Percentiles rank a stretch among this genome's conserved stretches.
Conservation (phyloP, 2,888 invertebrate species). For the Parochlus steinenii region DNA sequence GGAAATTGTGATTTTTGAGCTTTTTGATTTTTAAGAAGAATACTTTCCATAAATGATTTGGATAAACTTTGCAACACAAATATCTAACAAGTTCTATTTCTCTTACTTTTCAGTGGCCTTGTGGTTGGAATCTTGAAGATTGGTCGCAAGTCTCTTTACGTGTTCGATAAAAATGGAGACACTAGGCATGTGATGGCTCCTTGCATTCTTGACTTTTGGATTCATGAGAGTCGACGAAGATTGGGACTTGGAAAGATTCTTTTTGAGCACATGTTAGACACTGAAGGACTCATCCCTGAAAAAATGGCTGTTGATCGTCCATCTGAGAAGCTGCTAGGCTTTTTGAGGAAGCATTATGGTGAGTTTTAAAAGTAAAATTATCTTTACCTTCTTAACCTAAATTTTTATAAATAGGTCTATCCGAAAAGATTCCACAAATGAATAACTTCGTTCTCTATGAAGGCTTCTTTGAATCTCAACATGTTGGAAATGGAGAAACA, state of each 20-base stretch:
- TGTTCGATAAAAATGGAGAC: slow-evolving; percentile 52
- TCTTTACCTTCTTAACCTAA: neutral
- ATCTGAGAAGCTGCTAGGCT: slow-evolving; percentile 72
- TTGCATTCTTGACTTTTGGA: slow-evolving; percentile 87
- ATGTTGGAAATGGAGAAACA: slow-evolving; percentile 14
- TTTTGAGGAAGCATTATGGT: slow-evolving; percentile 70
- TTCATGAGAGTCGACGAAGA: slow-evolving; percentile 69
- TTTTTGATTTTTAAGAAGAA: too few relatives aligned
- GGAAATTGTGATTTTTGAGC: slow-evolving; percentile 1
- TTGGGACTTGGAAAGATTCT: slow-evolving; percentile 68
- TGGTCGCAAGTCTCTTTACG: slow-evolving; percentile 76
- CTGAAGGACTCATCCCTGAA: slow-evolving; percentile 45
- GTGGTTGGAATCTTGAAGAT: slow-evolving; percentile 82
- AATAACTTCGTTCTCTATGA: slow-evolving; percentile 79
- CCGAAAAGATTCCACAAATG: slow-evolving; percentile 54
- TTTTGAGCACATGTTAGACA: slow-evolving; percentile 73
- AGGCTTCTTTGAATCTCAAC: slow-evolving; percentile 45
- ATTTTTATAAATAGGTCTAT: slow-evolving; percentile 18
- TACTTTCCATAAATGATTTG: slow-evolving; percentile 5
- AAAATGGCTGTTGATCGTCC: slow-evolving; percentile 87
- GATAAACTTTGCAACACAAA: neutral
- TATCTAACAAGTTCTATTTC: slow-evolving; percentile 12
- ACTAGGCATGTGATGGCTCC: slow-evolving; percentile 66
- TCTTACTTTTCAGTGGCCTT: slow-evolving; percentile 39
- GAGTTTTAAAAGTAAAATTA: slow-evolving; percentile 22